Evolutionary conservation across 2,797 vertebrate genomes (phyloP), one percentile per base, ranked within the genome.

Genomic region (Pangasius larnaudii): DNA sequence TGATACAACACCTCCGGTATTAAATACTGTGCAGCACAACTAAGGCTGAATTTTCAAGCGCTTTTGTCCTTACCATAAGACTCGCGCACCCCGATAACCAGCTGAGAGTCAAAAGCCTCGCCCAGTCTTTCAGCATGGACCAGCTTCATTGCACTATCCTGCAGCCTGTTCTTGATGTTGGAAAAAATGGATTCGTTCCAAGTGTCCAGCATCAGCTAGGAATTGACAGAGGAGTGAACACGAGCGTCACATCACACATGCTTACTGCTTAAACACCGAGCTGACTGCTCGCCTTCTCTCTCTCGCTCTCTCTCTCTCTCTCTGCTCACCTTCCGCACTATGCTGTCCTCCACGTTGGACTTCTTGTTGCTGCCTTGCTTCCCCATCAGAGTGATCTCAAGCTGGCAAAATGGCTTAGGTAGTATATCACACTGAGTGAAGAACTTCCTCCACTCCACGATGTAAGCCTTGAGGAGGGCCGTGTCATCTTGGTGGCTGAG

Each of bases 101-200:
- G 95, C 92, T 99, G 98, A 39, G 98, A 99, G 93, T 99, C 98
- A 0, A 99, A 99, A 91, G 98, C 98, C 93, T 99, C 98, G 89
- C 98, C 98, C 89, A 99, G 94, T 89, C 98, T 93, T 94, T 99
- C 98, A 0, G 98, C 98, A 69, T 99, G 98, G 87, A 99, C 98
- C 10, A 99, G 94, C 93, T 99, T 99, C 98, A 99, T 99, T 90
- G 98, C 98, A 87, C 98, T 99, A 91, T 99, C 98, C 91, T 99
- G 98, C 88, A 99, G 96, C 88, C 98, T 95, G 85, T 97, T 99
- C 93, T 99, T 99, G 91, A 99, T 99, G 94, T 99, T 99, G 92
- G 98, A 99, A 96, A 99, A 99, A 94, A 99, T 99, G 77, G 98
- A 99, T 93, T 99, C 98, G 90, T 99, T 99, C 98, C 98, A 99